A percentile compares a stretch with the other conserved stretches of the same genome.
phyloP scores from a whole-genome alignment of 2,888 invertebrate genomes.

The Neuroscelio doddi region DNA sequence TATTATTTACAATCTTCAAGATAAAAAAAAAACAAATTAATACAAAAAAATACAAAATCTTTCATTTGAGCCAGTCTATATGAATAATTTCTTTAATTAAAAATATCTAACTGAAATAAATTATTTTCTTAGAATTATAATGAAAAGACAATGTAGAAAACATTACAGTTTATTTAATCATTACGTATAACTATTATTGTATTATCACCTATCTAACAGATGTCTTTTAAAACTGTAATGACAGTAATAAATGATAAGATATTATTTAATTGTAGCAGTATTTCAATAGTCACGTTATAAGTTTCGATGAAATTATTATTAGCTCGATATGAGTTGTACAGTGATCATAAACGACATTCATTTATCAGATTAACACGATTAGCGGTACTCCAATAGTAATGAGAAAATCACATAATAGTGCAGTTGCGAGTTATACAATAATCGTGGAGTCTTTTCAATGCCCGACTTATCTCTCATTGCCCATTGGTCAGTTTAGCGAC shows the following conservation, averaged over 20 bases:
- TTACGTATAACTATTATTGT: no score
- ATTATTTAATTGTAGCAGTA: slow-evolving; percentile 7
- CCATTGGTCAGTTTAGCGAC: slow-evolving; percentile 42
- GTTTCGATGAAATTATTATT: slow-evolving; percentile 35
- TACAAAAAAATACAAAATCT: no score
- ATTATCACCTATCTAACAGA: slow-evolving; percentile 10
- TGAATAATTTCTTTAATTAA: no score
- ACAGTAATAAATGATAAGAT: slow-evolving; percentile 1
- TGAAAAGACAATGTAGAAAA: no score
- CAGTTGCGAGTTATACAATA: slow-evolving; percentile 36
- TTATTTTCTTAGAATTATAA: no score
- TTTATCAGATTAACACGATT: slow-evolving; percentile 31
- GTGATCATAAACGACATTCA: slow-evolving; percentile 18
- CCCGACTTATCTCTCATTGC: slow-evolving; percentile 37
- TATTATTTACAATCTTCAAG: no score
- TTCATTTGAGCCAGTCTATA: no score
- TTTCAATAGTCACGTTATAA: slow-evolving; percentile 24
- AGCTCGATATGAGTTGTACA: slow-evolving; percentile 17
- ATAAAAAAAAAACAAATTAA: no score
- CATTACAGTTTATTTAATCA: no score
- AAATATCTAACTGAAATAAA: no score
- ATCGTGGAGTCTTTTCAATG: slow-evolving; percentile 31
- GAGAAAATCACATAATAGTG: slow-evolving; percentile 37
- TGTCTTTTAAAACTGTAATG: slow-evolving; percentile 2
- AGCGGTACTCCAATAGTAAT: slow-evolving; percentile 34